Evolutionary conservation across 2,113 vertebrate species (phyloP), one percentile per base, ranked within the genome.

Genomic region (Recurvirostra avosetta): DNA sequence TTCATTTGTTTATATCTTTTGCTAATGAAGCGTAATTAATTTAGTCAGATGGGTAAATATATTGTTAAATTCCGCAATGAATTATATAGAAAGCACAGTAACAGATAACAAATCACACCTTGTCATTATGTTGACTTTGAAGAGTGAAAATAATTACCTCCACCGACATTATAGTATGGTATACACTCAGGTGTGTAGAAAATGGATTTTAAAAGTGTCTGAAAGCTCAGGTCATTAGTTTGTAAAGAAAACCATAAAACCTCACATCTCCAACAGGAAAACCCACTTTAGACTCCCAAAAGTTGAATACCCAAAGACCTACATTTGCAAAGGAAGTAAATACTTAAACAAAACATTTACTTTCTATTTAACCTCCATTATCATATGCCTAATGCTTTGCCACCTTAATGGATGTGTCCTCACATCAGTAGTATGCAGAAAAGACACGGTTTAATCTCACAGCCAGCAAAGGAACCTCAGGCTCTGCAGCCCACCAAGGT

Each of bases 1-100:
- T 92, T 92, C 1, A 47, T 92, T 90, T 93, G 66, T 94, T 96
- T 92, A 67, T 61, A 6, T 77, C 59, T 92, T 92, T 96, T 85
- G 16, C 7, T 88, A 92, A 89, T 78, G 43, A 94, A 63, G 89
- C 0, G 0, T 67, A 85, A 91, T 86, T 80, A 92, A 88, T 90
- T 86, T 90, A 81, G 75, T 56, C 75, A 90, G 63, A 74, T 55
- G n/a, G 30, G 67, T 88, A 86, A 93, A 93, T 52, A 86, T 38
- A 68, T 74, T 73, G 63, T 34, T 83, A 84, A 83, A 58, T 77
- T 80, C 72, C 12, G 2, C 56, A 77, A 38, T 30, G 26, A 93
- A n/a, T 70, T 80, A 52, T 58, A 59, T 22, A 68, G 73, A 70
- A 87, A 86, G 10, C 53, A 43, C 34, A 20, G 20, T 89, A 92